A percentile compares a stretch with the other conserved stretches of the same genome.
Evolutionary conservation across 2,797 vertebrate species (phyloP).

Genomic region (Neosilurus mollespiculum): DNA sequence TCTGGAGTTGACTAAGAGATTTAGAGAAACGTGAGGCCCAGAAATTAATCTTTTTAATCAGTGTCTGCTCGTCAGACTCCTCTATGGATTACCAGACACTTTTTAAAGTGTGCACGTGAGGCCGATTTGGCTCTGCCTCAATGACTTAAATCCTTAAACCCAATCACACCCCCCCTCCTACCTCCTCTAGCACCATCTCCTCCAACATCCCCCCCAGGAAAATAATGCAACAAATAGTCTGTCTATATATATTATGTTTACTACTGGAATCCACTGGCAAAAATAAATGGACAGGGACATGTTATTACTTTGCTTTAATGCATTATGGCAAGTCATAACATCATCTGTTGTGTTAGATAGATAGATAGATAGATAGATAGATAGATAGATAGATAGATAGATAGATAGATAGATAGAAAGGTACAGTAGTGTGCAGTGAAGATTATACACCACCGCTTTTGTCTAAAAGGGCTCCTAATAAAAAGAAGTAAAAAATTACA

Average conservation of each 20-base stretch:
- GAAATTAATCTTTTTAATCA: constrained; percentile 73
- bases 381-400: not conserved
- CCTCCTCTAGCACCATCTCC: not conserved
- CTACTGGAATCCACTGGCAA: not conserved
- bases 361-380: not conserved
- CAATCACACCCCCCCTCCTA: not conserved
- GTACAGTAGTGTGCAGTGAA: too few species aligned
- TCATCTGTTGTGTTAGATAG: not conserved
- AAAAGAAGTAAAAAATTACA: too few species aligned
- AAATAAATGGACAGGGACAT: not conserved
- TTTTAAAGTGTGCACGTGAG: constrained; percentile 48
- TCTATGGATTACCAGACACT: constrained; percentile 44
- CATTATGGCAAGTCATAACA: not conserved
- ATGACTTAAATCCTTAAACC: constrained; percentile 20
- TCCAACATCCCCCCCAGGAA: not conserved
- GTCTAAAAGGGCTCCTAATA: too few species aligned
- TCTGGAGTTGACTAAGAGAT: constrained; percentile 37
- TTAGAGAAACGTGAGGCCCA: constrained; percentile 67
- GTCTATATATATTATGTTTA: not conserved
- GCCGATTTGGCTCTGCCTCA: constrained; percentile 17
- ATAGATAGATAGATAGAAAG: too few species aligned
- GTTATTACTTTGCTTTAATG: not conserved
- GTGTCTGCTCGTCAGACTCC: constrained; percentile 74
- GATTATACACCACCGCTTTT: too few species aligned
- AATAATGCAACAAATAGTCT: constrained; percentile 4